A percentile compares a stretch with the other conserved stretches of the same genome.
Conservation (phyloP, 1,140 invertebrate genomes). For the Ceratitis capitata region DNA sequence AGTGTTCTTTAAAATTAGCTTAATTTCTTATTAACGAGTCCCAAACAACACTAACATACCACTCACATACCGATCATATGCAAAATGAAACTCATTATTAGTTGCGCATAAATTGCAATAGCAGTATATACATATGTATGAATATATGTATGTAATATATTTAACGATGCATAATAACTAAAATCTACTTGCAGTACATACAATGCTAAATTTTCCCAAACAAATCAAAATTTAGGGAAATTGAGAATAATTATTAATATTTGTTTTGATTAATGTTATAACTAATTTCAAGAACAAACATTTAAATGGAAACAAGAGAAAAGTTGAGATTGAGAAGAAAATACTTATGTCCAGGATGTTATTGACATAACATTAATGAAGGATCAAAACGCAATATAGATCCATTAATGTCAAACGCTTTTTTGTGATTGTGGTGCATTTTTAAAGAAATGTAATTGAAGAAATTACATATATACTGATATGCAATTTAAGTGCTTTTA, state of each 20-base stretch:
- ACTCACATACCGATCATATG: slow-evolving; percentile 46
- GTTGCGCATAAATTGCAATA: neutral
- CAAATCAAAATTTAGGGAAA: too few species aligned
- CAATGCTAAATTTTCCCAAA: too few species aligned
- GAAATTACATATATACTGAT: neutral
- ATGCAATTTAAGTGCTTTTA: neutral
- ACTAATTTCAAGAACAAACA: neutral
- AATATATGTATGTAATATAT: neutral
- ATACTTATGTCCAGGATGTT: too few species aligned
- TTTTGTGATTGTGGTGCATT: too few species aligned
- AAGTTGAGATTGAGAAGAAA: too few species aligned
- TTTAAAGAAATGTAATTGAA: too few species aligned
- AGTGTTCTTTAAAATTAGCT: neutral
- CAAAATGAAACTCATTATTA: slow-evolving; percentile 28
- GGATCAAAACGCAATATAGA: too few species aligned
- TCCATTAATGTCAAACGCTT: too few species aligned
- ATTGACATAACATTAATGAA: too few species aligned
- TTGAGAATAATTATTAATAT: too few species aligned
- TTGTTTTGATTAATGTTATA: neutral
- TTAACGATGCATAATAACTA: neutral
- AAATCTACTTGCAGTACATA: too few species aligned
- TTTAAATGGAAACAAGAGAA: too few species aligned
- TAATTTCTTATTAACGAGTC: neutral
- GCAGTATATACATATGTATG: neutral
- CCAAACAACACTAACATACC: slow-evolving; percentile 41